Evolutionary conservation across 2,888 invertebrate genomes (phyloP).

Genomic region (Taenaris catops): DNA sequence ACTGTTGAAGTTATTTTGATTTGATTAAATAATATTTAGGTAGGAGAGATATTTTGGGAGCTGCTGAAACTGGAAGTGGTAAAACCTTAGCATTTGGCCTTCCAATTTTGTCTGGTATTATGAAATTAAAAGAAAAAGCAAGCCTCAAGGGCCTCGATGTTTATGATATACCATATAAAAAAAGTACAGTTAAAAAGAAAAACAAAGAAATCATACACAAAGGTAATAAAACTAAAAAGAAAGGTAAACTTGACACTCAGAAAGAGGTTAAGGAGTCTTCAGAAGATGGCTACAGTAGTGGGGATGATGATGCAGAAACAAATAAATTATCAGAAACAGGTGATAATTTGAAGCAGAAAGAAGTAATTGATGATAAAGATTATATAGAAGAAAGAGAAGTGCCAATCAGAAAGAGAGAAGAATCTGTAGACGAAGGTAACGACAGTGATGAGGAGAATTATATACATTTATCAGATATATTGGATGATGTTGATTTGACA

Average conservation of each 20-base stretch:
- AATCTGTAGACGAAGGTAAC: conserved; percentile 50
- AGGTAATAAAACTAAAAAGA: conserved; percentile 26
- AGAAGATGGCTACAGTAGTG: conserved; percentile 62
- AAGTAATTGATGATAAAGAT: conserved; percentile 35
- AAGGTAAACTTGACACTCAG: conserved; percentile 25
- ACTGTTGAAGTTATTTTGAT: too few relatives aligned
- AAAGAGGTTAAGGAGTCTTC: conserved; percentile 50
- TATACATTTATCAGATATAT: conserved; percentile 57
- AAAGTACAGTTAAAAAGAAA: conserved; percentile 43
- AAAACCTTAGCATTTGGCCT: conserved; percentile 99
- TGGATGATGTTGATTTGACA: conserved; percentile 55
- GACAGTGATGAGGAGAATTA: conserved; percentile 59
- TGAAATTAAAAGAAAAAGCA: conserved; percentile 81
- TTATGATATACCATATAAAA: conserved; percentile 61
- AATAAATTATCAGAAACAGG: conserved; percentile 21
- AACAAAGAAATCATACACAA: conserved; percentile 20
- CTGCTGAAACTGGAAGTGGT: conserved; percentile 99
- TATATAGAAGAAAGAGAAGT: conserved; percentile 59
- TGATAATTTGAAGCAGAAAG: conserved; percentile 6
- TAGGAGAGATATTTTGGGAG: conserved; percentile 95
- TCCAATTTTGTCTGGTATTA: conserved; percentile 93
- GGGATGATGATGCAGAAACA: conserved; percentile 33
- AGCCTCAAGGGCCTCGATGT: conserved; percentile 50
- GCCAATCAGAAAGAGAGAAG: conserved; percentile 45
- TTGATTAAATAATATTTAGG: conserved; percentile 56